Evolutionary conservation across 2,888 invertebrate genomes (phyloP).

Genomic region (Tiliacea aurago): DNA sequence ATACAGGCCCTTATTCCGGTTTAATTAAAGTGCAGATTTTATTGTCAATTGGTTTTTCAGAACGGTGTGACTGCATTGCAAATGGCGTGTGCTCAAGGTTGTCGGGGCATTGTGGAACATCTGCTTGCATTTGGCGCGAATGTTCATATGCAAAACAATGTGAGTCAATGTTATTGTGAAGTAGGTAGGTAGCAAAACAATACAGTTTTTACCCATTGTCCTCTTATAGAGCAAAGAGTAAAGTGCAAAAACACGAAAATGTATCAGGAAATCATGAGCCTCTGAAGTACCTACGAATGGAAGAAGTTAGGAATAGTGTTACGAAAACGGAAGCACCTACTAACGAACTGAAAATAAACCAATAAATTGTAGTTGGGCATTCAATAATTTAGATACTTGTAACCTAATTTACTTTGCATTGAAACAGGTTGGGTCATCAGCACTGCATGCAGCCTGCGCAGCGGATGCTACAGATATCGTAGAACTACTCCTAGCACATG

Average conservation of each 20-base stretch:
- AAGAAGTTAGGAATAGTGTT: not conserved
- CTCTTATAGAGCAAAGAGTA: too few relatives aligned
- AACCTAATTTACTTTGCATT: not conserved
- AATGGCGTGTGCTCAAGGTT: slow-evolving; percentile 93
- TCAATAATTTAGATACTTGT: not conserved
- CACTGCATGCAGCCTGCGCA: slow-evolving; percentile 94
- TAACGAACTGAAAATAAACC: too few relatives aligned
- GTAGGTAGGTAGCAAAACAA: not conserved
- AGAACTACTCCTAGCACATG: slow-evolving; percentile 92
- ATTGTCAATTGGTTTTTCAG: slow-evolving; percentile 77
- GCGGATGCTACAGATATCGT: slow-evolving; percentile 93
- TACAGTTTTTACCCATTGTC: too few relatives aligned
- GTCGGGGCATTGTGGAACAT: slow-evolving; percentile 92
- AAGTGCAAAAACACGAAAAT: slow-evolving; percentile 3
- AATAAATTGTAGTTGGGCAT: not conserved
- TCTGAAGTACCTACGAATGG: not conserved
- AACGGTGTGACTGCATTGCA: slow-evolving; percentile 93
- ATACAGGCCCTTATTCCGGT: slow-evolving; percentile 14
- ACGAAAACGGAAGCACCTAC: not conserved
- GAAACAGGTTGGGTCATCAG: slow-evolving; percentile 92
- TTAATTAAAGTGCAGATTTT: slow-evolving; percentile 1
- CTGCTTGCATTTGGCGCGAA: slow-evolving; percentile 92
- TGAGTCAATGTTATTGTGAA: slow-evolving; percentile 74
- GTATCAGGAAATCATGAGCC: slow-evolving; percentile 25
- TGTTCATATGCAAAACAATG: slow-evolving; percentile 93